Evolutionary conservation across 2,888 invertebrate genomes (phyloP).

Genomic region (Auanema sp.): DNA sequence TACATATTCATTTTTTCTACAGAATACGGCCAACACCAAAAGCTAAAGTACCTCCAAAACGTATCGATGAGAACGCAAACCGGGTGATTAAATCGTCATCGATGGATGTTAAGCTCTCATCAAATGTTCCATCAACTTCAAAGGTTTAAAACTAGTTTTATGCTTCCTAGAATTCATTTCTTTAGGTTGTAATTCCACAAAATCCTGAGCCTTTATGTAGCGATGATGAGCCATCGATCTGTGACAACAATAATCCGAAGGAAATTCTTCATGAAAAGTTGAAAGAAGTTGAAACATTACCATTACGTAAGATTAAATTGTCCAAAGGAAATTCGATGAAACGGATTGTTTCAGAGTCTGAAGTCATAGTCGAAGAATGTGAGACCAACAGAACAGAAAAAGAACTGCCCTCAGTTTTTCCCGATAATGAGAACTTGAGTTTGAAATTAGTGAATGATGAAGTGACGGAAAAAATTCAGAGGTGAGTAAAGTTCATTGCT

Average conservation of each 20-base stretch:
- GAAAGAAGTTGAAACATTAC: constrained; percentile 68
- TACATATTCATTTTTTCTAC: constrained; percentile 14
- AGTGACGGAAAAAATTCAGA: too few species aligned
- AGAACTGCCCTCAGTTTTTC: too few species aligned
- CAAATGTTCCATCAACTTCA: constrained; percentile 14
- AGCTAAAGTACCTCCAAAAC: constrained; percentile 20
- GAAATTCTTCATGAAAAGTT: too few species aligned
- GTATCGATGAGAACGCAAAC: constrained; percentile 44
- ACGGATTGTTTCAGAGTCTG: too few species aligned
- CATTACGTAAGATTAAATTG: constrained; percentile 78
- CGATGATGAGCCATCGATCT: constrained; percentile 25
- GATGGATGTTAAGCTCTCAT: constrained; percentile 32
- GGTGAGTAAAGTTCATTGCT: too few species aligned
- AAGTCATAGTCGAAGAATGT: too few species aligned
- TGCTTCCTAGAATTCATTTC: neutral
- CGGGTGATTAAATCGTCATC: constrained; percentile 45
- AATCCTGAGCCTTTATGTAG: constrained; percentile 27
- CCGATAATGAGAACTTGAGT: too few species aligned
- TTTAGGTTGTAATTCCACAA: constrained; percentile 36
- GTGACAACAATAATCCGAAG: too few species aligned
- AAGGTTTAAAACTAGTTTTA: constrained; percentile 3
- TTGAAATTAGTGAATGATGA: too few species aligned
- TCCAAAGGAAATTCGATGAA: constrained; percentile 74
- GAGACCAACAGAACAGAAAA: too few species aligned
- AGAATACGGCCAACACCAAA: constrained; percentile 33